phyloP scores from a whole-genome alignment of 1,140 invertebrate genomes.

The Aphidius ervi region DNA sequence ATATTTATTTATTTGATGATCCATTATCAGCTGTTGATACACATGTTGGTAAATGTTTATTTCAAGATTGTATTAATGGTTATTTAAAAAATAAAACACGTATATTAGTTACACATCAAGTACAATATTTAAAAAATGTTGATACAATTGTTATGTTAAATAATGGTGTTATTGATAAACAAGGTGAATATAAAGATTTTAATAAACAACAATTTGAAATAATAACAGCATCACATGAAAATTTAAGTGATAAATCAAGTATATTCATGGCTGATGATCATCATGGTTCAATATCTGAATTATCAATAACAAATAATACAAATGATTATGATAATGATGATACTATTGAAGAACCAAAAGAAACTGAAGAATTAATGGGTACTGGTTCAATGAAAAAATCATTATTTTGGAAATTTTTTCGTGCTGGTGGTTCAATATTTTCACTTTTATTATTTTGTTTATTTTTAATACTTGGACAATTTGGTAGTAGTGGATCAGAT shows the following conservation, averaged over 20 bases:
- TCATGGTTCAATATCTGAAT: neutral
- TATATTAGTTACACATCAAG: conserved; percentile 76
- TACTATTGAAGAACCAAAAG: conserved; percentile 50
- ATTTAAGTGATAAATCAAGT: neutral
- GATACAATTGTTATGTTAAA: conserved; percentile 68
- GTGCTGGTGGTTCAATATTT: conserved; percentile 53
- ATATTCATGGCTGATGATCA: neutral
- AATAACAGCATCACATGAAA: conserved; percentile 5
- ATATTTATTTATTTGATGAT: conserved; percentile 59
- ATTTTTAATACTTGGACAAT: conserved; percentile 52
- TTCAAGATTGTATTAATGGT: conserved; percentile 40
- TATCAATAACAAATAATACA: neutral
- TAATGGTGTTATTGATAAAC: conserved; percentile 55
- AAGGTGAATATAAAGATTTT: conserved; percentile 19
- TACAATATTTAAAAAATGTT: conserved; percentile 71
- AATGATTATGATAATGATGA: conserved; percentile 24
- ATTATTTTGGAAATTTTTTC: conserved; percentile 56
- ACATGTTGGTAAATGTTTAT: conserved; percentile 50
- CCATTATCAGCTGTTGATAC: conserved; percentile 59
- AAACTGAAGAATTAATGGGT: conserved; percentile 57
- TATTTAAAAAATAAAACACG: conserved; percentile 55
- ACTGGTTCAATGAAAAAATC: conserved; percentile 56
- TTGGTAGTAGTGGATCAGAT: conserved; percentile 55
- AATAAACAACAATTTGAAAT: conserved; percentile 15
- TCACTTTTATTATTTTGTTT: conserved; percentile 45